Evolutionary conservation across 2,888 invertebrate genomes (phyloP).

Genomic region (Drosophila austrosaltans): DNA sequence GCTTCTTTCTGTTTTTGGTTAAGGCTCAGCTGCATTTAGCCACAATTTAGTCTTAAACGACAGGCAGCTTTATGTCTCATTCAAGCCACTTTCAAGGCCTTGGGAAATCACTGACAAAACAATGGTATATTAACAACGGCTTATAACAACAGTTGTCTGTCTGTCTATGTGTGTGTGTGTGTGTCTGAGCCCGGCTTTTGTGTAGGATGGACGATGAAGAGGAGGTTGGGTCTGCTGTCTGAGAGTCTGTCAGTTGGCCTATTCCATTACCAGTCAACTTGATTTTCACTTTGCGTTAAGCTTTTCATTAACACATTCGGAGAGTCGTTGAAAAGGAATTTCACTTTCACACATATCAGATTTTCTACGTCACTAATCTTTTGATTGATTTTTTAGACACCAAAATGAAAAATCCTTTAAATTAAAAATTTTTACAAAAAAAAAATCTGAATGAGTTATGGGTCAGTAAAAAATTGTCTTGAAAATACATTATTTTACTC

Average conservation of each 20-base stretch:
- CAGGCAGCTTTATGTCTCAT: constrained; percentile 56
- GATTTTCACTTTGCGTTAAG: constrained; percentile 65
- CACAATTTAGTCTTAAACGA: constrained; percentile 59
- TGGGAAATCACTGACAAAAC: constrained; percentile 57
- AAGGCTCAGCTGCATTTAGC: constrained; percentile 64
- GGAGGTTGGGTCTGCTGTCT: constrained; percentile 25
- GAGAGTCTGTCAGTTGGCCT: constrained; percentile 9
- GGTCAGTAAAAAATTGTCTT: background rate
- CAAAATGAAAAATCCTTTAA: background rate
- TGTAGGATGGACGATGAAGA: background rate
- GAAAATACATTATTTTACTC: background rate
- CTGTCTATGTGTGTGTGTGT: constrained; percentile 1
- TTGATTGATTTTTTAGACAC: constrained; percentile 33
- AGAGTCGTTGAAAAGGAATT: constrained; percentile 50
- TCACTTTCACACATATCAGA: constrained; percentile 64
- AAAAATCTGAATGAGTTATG: background rate
- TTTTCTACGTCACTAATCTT: constrained; percentile 18
- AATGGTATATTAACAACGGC: constrained; percentile 59
- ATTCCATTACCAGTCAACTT: constrained; percentile 36
- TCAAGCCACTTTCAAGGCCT: constrained; percentile 51
- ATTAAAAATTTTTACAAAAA: background rate
- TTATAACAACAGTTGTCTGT: constrained; percentile 50
- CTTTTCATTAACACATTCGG: constrained; percentile 60
- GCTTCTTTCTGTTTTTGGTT: constrained; percentile 16
- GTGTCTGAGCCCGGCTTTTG: constrained; percentile 22